Base-by-base conservation (phyloP, 2,888 invertebrate species). In the Drosophila melanosoma region DNA sequence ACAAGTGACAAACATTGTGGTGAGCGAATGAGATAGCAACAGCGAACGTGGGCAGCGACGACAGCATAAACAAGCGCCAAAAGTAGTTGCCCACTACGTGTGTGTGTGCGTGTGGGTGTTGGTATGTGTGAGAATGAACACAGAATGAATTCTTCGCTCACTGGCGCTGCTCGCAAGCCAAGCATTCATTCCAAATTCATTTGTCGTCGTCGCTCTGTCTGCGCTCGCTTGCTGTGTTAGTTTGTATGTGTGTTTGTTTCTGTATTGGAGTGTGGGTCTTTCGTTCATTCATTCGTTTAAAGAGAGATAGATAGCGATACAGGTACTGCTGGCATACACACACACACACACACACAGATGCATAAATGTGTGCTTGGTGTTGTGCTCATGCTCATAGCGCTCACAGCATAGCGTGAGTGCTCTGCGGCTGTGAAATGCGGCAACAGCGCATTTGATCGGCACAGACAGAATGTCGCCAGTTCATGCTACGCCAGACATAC, bases 401-500 rank as follows among this genome's bases (percentile, higher is more conserved):
- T 64, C 74, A 69, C 64, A 79, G 66, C 74, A 69, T 74, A 81
- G 63, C 63, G 56, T 51, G 54, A 53, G 69, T 69, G 67, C 74
- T 45, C 23, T 40, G 58, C 64, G 63, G 63, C 65, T 62, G 29
- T 79, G 83, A 92, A 93, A 83, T 89, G 79, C 94, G 96, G 95
- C 96, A 96, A 95, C 96, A 93, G 79, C 92, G 96, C 94, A 92
- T 32, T 91, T 95, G 95, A 96, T 96, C 95, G 95, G 83, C 95
- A 96, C 96, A 97, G 97, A 97, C 97, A 97, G 96, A 96, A 96
- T 97, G 97, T 97, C 97, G 97, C 97, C 97, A 95, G 95, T 95
- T 96, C 95, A 94, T 95, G 95, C 95, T 95, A 94, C 95, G 91
- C 96, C 95, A 96, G 96, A 96, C 96, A 96, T 94, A 94, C 95